Evolutionary conservation across 2,888 invertebrate species (phyloP).

Genomic region (Papilio gigon): DNA sequence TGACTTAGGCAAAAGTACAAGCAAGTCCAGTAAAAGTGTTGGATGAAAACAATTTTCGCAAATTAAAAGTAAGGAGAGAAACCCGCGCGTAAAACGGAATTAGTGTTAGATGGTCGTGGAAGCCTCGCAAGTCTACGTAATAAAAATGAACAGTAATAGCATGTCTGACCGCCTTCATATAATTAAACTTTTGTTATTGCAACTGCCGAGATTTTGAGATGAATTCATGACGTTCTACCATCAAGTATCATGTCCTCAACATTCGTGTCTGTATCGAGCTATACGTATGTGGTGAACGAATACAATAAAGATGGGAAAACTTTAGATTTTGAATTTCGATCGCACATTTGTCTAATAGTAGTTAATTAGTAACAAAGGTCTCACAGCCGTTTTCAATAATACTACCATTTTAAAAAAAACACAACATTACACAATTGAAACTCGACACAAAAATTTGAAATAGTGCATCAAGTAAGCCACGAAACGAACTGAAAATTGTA

Average conservation of each 20-base stretch:
- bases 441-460: background rate
- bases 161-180: background rate
- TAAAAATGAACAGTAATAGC: constrained; percentile 14
- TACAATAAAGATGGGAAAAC: background rate
- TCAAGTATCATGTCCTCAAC: background rate
- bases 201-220: background rate
- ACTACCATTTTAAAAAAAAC: background rate
- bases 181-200: background rate
- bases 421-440: background rate
- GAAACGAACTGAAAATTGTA: constrained; percentile 14
- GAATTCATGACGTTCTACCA: background rate
- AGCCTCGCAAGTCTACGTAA: background rate
- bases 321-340: background rate
- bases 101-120: constrained; percentile 12
- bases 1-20: background rate
- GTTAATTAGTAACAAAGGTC: background rate
- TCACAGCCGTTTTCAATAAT: background rate
- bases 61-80: constrained; percentile 11
- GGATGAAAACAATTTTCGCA: constrained; percentile 19
- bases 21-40: background rate
- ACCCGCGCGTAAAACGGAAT: constrained; percentile 22
- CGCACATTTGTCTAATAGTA: no score
- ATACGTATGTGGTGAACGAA: background rate
- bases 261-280: background rate
- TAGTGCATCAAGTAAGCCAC: background rate